These are phyloP conservation scores for Carpatolechia fugitivella DNA, from an alignment of 2,888 invertebrate genomes.

Conservation along the genomic window DNA sequence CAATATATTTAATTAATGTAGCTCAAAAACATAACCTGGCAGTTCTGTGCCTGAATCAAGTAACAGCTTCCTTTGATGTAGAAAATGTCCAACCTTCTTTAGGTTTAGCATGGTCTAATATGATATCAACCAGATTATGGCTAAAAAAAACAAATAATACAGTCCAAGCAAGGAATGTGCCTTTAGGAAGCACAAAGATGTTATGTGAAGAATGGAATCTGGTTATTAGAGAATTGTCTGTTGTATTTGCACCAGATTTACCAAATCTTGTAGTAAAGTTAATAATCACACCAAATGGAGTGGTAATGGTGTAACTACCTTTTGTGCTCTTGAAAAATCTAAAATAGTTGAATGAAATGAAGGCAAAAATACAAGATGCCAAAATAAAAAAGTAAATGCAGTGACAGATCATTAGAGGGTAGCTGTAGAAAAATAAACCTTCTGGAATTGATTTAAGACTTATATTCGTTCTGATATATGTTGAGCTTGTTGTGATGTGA, in stretches of 20 bases:
- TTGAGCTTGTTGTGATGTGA: too few relatives aligned
- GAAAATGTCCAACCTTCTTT: conserved; percentile 55
- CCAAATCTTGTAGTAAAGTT: conserved; percentile 41
- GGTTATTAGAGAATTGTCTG: conserved; percentile 45
- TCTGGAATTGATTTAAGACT: too few relatives aligned
- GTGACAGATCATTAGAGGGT: too few relatives aligned
- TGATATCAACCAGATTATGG: conserved; percentile 57
- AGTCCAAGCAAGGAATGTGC: conserved; percentile 12
- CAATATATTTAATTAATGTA: conserved; percentile 43
- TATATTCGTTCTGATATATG: too few relatives aligned
- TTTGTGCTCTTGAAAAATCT: background rate
- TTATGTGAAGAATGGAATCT: conserved; percentile 26
- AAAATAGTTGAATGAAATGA: background rate
- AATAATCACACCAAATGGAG: conserved; percentile 46
- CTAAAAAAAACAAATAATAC: conserved; percentile 37
- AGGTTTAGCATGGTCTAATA: conserved; percentile 72
- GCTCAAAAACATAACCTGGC: conserved; percentile 56
- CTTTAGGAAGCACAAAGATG: conserved; percentile 5
- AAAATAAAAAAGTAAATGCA: background rate
- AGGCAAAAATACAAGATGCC: conserved; percentile 4
- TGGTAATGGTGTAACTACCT: conserved; percentile 28
- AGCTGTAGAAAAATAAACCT: too few relatives aligned
- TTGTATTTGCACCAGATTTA: conserved; percentile 58
- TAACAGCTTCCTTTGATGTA: conserved; percentile 52
- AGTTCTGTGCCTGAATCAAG: conserved; percentile 68